These are phyloP conservation scores for Idaea aversata DNA, from an alignment of 2,888 invertebrate genomes.

Conservation along the genomic window DNA sequence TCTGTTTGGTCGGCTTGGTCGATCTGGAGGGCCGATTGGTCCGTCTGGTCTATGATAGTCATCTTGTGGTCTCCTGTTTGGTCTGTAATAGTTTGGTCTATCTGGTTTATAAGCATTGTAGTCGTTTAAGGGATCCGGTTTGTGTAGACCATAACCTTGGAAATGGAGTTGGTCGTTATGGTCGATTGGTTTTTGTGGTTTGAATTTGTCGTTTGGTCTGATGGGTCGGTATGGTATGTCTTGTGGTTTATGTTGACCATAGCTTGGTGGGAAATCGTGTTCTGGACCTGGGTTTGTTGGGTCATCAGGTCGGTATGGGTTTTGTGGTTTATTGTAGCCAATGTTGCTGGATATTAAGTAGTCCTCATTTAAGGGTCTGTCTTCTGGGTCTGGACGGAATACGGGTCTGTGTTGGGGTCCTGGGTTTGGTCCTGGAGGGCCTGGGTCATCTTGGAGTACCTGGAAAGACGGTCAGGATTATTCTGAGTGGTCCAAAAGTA, in stretches of 20 bases:
- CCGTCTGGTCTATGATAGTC: constrained; percentile 25
- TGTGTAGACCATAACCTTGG: constrained; percentile 43
- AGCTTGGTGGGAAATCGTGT: constrained; percentile 55
- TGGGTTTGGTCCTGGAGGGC: constrained; percentile 18
- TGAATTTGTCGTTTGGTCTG: constrained; percentile 21
- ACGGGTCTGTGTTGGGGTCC: constrained; percentile 58
- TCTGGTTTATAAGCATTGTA: constrained; percentile 41
- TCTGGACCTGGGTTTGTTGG: constrained; percentile 50
- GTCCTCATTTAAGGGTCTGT: constrained; percentile 53
- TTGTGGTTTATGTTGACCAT: constrained; percentile 59
- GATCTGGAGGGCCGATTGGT: constrained; percentile 39
- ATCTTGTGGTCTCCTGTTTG: constrained; percentile 54
- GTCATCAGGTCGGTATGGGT: constrained; percentile 59
- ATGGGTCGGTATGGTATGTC: constrained; percentile 47
- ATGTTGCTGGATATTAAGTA: constrained; percentile 44
- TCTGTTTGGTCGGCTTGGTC: constrained; percentile 44
- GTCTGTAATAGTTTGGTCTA: constrained; percentile 60
- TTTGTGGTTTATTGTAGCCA: constrained; percentile 42
- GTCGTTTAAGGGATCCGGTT: constrained; percentile 26
- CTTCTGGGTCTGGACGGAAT: constrained; percentile 59
- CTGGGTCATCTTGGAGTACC: constrained; percentile 51
- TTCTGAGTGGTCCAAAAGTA: no score
- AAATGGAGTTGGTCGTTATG: constrained; percentile 53
- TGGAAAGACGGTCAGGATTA: constrained; percentile 42
- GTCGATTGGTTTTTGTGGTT: constrained; percentile 17